These are phyloP conservation scores for Ophioderma brevispina DNA, from an alignment of 35 echinoderm and acorn worm genomes.

Conservation along the genomic window DNA sequence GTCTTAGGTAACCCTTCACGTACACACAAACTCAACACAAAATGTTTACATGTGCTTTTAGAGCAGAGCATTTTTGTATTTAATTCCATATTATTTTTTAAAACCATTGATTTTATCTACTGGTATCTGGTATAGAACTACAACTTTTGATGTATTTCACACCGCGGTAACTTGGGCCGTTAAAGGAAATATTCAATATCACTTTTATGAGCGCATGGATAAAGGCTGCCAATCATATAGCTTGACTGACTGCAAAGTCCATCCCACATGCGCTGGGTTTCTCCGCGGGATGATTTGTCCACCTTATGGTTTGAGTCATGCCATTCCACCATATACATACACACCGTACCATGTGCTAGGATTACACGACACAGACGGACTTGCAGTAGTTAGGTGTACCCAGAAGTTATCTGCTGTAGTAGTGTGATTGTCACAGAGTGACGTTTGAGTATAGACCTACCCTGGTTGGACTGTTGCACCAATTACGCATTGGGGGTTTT, in stretches of 20 bases:
- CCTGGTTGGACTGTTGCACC: not conserved
- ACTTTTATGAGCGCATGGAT: not conserved
- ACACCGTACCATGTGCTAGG: not conserved
- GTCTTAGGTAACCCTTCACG: too few species aligned
- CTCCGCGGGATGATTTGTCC: not conserved
- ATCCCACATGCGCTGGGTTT: not conserved
- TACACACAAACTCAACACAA: not conserved
- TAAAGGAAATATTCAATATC: constrained; percentile 4
- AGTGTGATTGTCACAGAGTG: not conserved
- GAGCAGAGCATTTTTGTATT: too few species aligned
- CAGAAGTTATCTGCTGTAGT: not conserved
- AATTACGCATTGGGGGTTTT: not conserved
- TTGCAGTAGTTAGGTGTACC: not conserved
- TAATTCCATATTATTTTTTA: not conserved
- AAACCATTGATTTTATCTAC: not conserved
- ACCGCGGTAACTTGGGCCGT: not conserved
- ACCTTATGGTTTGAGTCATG: not conserved
- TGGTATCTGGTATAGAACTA: not conserved
- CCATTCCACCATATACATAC: not conserved
- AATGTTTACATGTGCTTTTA: not conserved
- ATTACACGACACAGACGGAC: not conserved
- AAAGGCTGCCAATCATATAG: not conserved
- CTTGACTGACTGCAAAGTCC: not conserved
- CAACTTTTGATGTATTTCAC: too few species aligned
- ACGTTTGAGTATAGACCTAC: not conserved